phyloP scores from a whole-genome alignment of 2,797 vertebrate genomes.

The Tachyglossus aculeatus region DNA sequence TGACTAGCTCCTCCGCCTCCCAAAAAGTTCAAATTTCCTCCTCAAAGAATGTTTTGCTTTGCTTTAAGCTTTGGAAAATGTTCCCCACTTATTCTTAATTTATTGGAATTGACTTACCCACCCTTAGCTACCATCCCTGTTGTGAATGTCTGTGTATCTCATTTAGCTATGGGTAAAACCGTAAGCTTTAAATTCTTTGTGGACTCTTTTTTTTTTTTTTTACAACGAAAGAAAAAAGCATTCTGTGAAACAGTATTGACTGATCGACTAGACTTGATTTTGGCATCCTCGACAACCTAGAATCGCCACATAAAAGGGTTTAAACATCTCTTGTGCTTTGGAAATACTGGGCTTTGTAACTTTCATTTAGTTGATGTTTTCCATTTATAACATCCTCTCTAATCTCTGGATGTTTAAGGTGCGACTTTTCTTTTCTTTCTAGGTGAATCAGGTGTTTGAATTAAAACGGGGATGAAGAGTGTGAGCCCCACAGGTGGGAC shows the following conservation, averaged over 20 bases:
- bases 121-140: background rate
- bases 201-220: constrained; percentile 3
- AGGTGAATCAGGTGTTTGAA: background rate
- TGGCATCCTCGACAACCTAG: constrained; percentile 37
- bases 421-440: constrained; percentile 14
- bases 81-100: background rate
- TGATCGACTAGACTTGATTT: constrained; percentile 43
- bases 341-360: constrained; percentile 28
- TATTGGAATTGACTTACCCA: constrained; percentile 22
- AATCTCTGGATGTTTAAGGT: constrained; percentile 9
- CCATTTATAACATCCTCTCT: constrained; percentile 20
- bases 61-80: background rate
- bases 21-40: constrained; percentile 19
- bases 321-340: constrained; percentile 30
- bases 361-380: background rate
- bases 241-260: background rate
- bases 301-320: constrained; percentile 34
- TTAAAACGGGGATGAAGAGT: too few relatives aligned
- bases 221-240: constrained; percentile 35
- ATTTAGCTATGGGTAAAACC: constrained; percentile 23
- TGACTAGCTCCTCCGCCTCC: background rate
- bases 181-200: constrained; percentile 24
- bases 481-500: too few relatives aligned
- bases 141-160: constrained; percentile 18
- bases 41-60: background rate